phyloP scores from a whole-genome alignment of 1,140 invertebrate genomes.

The Drosophila gunungcola region DNA sequence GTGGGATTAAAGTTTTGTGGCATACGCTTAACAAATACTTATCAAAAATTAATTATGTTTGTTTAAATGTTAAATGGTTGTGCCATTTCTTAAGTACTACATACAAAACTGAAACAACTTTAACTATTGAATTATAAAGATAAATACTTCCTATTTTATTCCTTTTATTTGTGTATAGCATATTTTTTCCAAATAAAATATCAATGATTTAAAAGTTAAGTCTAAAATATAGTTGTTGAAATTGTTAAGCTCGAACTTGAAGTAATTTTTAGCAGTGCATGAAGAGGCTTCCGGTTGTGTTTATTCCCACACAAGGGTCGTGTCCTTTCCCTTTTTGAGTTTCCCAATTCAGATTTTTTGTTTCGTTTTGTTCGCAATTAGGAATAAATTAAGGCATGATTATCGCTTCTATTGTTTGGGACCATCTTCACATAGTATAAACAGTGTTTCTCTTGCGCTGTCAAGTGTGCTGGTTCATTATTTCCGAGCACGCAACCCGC shows the following conservation, averaged over 20 bases:
- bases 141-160: too few species aligned
- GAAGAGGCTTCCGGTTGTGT: slow-evolving; percentile 10
- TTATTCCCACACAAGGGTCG: slow-evolving; percentile 27
- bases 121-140: too few species aligned
- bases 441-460: slow-evolving; percentile 32
- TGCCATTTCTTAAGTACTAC: too few species aligned
- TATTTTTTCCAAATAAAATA: too few species aligned
- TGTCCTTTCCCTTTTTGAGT: slow-evolving; percentile 29
- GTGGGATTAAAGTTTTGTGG: neutral
- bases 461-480: slow-evolving; percentile 37
- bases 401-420: slow-evolving; percentile 63
- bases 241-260: too few species aligned
- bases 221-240: too few species aligned
- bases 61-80: too few species aligned
- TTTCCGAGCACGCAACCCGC: slow-evolving; percentile 55
- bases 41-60: neutral
- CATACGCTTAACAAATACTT: neutral
- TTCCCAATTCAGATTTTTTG: slow-evolving; percentile 1
- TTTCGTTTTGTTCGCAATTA: slow-evolving; percentile 68
- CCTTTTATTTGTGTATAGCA: too few species aligned
- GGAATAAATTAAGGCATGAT: slow-evolving; percentile 73
- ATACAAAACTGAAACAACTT: too few species aligned
- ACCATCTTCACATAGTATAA: slow-evolving; percentile 30
- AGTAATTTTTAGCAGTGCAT: slow-evolving; percentile 7
- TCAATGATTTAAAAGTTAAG: too few species aligned